Conservation (phyloP, 2,113 vertebrate species). For the Piliocolobus tephrosceles region DNA sequence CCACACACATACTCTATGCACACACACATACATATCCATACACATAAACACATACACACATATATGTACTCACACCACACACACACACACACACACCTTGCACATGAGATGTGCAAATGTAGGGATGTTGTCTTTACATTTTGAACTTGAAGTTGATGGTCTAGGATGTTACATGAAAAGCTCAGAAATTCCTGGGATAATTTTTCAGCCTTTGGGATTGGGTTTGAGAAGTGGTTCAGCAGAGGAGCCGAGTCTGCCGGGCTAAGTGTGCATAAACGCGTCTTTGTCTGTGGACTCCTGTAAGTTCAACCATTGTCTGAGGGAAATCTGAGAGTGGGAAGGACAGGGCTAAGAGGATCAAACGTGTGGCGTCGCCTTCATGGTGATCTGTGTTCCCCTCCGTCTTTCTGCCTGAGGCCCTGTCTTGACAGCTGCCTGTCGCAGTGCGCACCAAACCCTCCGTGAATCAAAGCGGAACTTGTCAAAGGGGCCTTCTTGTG, state of each 20-base stretch:
- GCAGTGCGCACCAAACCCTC: not conserved
- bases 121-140: not conserved
- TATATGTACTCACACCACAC: not conserved
- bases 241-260: not conserved
- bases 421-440: slow-evolving; percentile 60
- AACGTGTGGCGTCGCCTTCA: slow-evolving; percentile 41
- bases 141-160: not conserved
- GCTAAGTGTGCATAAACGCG: not conserved
- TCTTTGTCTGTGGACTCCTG: slow-evolving; percentile 45
- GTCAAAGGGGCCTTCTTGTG: not conserved
- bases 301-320: not conserved
- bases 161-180: not conserved
- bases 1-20: not conserved
- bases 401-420: slow-evolving; percentile 34
- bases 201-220: not conserved
- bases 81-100: not conserved
- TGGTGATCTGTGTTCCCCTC: not conserved
- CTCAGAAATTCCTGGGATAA: not conserved
- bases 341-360: slow-evolving; percentile 15
- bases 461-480: slow-evolving; percentile 46
- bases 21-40: no score
- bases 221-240: not conserved
- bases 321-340: slow-evolving; percentile 8
- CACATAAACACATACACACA: no score
- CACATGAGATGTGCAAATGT: not conserved